phyloP scores from a whole-genome alignment of 1,140 invertebrate genomes.

The Papilio helenus region DNA sequence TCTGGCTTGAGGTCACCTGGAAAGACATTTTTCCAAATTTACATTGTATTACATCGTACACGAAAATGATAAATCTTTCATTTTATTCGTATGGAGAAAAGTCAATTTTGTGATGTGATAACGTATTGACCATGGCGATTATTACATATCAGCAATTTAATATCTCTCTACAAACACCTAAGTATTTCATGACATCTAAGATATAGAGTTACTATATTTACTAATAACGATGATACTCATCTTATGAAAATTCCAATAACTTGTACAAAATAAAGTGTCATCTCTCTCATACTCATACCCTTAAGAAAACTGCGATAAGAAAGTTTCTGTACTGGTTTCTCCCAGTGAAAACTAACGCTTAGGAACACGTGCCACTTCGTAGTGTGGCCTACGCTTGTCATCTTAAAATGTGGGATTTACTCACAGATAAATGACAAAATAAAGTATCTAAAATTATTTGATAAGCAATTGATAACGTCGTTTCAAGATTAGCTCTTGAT shows the following conservation, averaged over 20 bases:
- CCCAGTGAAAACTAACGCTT: not conserved
- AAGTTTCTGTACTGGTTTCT: not conserved
- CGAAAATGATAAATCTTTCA: too few species aligned
- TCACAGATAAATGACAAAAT: not conserved
- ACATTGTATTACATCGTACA: too few species aligned
- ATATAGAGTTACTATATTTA: too few species aligned
- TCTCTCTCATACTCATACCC: not conserved
- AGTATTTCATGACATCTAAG: too few species aligned
- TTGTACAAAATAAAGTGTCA: too few species aligned
- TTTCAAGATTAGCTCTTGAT: slow-evolving; percentile 22
- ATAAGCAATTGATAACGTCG: not conserved
- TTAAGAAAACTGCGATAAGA: not conserved
- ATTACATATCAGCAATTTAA: too few species aligned
- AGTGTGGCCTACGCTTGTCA: not conserved
- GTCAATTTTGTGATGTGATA: too few species aligned
- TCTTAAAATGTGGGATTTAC: not conserved
- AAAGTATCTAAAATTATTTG: slow-evolving; percentile 6
- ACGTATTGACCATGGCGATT: too few species aligned
- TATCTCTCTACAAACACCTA: too few species aligned
- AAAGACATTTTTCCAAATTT: slow-evolving; percentile 36
- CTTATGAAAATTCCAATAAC: too few species aligned
- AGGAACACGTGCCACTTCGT: not conserved
- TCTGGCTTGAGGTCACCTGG: slow-evolving; percentile 45
- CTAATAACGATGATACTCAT: too few species aligned
- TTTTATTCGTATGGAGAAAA: too few species aligned